Evolutionary conservation across 2,113 vertebrate genomes (phyloP).

Genomic region (Argyrosomus japonicus): DNA sequence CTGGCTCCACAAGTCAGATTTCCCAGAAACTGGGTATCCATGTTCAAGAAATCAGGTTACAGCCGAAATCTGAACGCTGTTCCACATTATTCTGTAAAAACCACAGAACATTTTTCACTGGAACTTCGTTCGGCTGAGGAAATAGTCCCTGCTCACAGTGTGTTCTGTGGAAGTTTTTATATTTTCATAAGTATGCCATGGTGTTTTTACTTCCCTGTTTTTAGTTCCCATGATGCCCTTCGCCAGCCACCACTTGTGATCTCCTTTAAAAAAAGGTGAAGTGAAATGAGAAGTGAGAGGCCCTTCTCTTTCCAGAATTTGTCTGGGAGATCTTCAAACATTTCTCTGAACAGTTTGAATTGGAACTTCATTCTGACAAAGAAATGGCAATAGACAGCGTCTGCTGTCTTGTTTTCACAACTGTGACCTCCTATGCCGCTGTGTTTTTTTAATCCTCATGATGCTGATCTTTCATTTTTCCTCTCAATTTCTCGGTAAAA

Average conservation of each 20-base stretch:
- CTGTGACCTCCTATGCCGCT: not conserved
- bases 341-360: not conserved
- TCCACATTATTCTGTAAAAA: not conserved
- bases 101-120: not conserved
- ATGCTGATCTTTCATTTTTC: not conserved
- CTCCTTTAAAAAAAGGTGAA: not conserved
- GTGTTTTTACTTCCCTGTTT: not conserved
- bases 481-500: not conserved
- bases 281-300: slow-evolving; percentile 3
- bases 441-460: not conserved
- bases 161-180: not conserved
- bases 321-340: too few relatives aligned
- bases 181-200: not conserved
- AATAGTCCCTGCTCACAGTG: not conserved
- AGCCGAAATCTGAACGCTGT: not conserved
- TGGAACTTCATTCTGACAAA: not conserved
- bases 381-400: not conserved
- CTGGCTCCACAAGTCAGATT: not conserved
- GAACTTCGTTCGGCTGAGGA: not conserved
- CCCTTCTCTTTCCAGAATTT: not conserved
- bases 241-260: not conserved
- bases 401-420: not conserved
- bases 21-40: not conserved
- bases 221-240: slow-evolving; percentile 1
- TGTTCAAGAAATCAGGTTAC: not conserved